Conservation (phyloP, 2,888 invertebrate genomes). For the Ormyrus labotus region DNA sequence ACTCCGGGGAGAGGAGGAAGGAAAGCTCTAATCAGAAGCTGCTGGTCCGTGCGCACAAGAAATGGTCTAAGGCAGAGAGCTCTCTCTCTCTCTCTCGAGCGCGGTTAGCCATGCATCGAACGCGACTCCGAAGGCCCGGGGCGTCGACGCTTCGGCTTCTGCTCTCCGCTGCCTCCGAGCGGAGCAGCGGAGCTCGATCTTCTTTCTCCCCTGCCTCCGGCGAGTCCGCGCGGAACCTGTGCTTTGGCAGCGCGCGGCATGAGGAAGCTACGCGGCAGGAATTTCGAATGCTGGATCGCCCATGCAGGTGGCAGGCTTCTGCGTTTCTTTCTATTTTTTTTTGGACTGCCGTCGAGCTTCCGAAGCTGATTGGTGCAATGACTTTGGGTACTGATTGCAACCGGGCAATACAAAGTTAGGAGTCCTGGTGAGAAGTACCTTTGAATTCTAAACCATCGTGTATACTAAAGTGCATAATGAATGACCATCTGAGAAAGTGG, state of each 20-base stretch:
- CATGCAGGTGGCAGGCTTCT: neutral
- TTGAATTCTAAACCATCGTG: neutral
- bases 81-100: neutral
- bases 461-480: no score
- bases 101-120: conserved; percentile 53
- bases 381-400: no score
- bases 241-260: neutral
- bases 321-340: neutral
- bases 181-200: neutral
- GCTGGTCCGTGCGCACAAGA: conserved; percentile 25
- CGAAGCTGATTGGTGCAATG: no score
- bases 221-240: neutral
- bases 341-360: no score
- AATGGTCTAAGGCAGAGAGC: conserved; percentile 18
- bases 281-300: neutral
- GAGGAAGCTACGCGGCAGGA: neutral
- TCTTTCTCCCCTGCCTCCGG: neutral
- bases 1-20: conserved; percentile 27
- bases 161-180: no score
- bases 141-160: conserved; percentile 11
- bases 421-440: neutral
- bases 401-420: no score
- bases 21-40: conserved; percentile 46
- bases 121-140: conserved; percentile 34
- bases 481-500: no score